Percentiles rank a stretch among this genome's conserved stretches.
Evolutionary conservation across 1,140 invertebrate species (phyloP).

Genomic region (Batillaria attramentaria): DNA sequence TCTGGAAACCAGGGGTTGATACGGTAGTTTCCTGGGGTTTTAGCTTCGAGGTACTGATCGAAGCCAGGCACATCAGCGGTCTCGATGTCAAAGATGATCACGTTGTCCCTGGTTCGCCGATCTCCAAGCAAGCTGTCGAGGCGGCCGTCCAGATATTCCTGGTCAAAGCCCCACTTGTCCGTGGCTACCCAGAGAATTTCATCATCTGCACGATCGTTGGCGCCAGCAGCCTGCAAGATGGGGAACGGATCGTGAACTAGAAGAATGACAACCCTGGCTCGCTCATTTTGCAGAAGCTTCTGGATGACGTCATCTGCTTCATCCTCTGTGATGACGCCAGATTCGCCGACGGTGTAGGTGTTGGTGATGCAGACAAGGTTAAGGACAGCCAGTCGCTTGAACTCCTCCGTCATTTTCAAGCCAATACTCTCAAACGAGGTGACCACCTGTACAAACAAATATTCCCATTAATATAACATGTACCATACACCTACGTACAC

Average conservation of each 20-base stretch:
- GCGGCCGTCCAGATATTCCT: slow-evolving; percentile 77
- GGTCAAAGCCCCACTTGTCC: slow-evolving; percentile 85
- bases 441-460: slow-evolving; percentile 45
- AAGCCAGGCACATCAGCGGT: slow-evolving; percentile 71
- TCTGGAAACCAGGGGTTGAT: slow-evolving; percentile 74
- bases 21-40: slow-evolving; percentile 65
- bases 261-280: slow-evolving; percentile 76
- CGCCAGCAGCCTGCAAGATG: slow-evolving; percentile 75
- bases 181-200: slow-evolving; percentile 82
- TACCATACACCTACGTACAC: too few species aligned
- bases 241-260: slow-evolving; percentile 83
- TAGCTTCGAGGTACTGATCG: slow-evolving; percentile 66
- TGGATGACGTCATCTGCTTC: neutral
- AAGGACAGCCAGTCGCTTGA: slow-evolving; percentile 55
- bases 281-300: neutral
- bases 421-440: slow-evolving; percentile 59
- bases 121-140: slow-evolving; percentile 74
- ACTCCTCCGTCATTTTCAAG: slow-evolving; percentile 55
- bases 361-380: slow-evolving; percentile 65
- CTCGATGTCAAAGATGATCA: slow-evolving; percentile 71
- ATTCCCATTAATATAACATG: neutral
- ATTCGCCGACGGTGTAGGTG: slow-evolving; percentile 56
- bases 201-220: slow-evolving; percentile 63
- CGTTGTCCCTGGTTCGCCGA: slow-evolving; percentile 43
- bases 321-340: slow-evolving; percentile 19